Conservation (phyloP, 2,113 vertebrate genomes). For the Chinchilla lanigera region DNA sequence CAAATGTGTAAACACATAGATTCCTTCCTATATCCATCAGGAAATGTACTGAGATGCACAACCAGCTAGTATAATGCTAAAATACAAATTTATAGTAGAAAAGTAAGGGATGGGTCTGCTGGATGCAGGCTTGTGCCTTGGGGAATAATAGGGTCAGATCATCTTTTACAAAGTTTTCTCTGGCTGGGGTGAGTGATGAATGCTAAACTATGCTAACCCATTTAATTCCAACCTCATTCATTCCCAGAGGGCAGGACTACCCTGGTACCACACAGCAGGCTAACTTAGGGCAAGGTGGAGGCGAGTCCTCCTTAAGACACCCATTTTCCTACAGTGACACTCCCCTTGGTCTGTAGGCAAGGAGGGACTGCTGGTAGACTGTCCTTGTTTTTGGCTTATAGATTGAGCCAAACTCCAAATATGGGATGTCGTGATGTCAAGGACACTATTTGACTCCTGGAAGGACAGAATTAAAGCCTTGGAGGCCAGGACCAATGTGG, state of each 20-base stretch:
- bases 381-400: background rate
- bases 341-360: background rate
- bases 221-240: background rate
- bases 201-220: background rate
- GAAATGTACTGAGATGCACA: background rate
- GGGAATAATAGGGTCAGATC: background rate
- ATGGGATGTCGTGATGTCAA: background rate
- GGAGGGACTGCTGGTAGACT: background rate
- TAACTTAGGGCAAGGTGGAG: background rate
- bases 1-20: background rate
- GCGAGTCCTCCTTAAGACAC: background rate
- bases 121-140: background rate
- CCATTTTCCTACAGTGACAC: background rate
- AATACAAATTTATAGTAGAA: background rate
- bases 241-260: background rate
- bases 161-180: constrained; percentile 16
- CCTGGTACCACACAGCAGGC: background rate
- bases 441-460: background rate
- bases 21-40: background rate
- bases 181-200: background rate
- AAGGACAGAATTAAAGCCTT: background rate
- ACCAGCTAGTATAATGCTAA: background rate
- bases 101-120: background rate
- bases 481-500: background rate
- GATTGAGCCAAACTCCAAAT: background rate